Evolutionary conservation across 2,888 invertebrate genomes (phyloP), one percentile per base, ranked within the genome.

Genomic region (Tenthredo livida): DNA sequence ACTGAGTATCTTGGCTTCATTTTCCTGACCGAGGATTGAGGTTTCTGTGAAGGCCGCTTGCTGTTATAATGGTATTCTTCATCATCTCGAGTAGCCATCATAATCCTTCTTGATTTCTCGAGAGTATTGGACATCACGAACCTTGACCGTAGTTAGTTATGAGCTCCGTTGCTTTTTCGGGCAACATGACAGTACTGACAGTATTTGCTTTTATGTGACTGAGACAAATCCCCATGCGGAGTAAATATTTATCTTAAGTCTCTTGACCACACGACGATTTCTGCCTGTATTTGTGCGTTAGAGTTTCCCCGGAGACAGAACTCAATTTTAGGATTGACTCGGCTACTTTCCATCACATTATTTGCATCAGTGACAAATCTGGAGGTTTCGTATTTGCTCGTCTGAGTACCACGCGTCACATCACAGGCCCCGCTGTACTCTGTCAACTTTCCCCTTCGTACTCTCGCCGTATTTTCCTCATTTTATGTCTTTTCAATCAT

Each of bases 71-170:
- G n/a, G 4, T 21, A 10, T 12, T n/a, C 78, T 33, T 33, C 29
- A 54, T 78, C 54, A 17, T 78, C 50, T 54, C 33, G 50, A 78
- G 29, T 50, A 54, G 47, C 54, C 10, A 17, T 61, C 15, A 40
- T 40, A 61, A 58, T 80, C 37, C 40, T 61, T 15, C 61, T 80
- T 61, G 80, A 80, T 80, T 80, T 80, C 61, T 80, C 80, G 15
- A 80, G 61, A 80, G 80, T 61, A 80, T 80, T 61, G 9, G 21
- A 21, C 37, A 61, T 61, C 33, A 2, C 80, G 25, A 37, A 40
- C 50, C 61, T 12, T n/a, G 50, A 37, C 40, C n/a, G 58, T 54
- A 29, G 37, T 17, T 54, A 78, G 33, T 29, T 47, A 43, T 37
- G 33, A 33, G 77, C 37, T 54, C 17, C 33, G 33, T n/a, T 78